Conservation (phyloP, 2,888 invertebrate genomes). For the Onchidella celtica region DNA sequence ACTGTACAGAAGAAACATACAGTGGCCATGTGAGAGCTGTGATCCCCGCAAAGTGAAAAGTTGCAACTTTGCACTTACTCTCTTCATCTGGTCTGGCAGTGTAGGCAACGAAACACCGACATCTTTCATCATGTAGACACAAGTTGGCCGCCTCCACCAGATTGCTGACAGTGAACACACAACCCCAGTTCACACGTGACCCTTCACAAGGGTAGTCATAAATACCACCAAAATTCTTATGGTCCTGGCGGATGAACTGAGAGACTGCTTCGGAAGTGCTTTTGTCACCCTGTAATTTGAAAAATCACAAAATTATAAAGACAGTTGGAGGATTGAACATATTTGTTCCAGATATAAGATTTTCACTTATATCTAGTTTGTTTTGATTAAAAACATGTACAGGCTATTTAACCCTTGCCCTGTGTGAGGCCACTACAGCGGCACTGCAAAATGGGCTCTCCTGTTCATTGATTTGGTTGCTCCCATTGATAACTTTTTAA, state of each 20-base stretch:
- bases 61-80: constrained; percentile 47
- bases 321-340: not conserved
- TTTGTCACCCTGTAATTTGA: not conserved
- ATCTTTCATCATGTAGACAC: constrained; percentile 63
- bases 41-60: no score
- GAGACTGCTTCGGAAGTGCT: constrained; percentile 1
- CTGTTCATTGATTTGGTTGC: no score
- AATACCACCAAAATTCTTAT: constrained; percentile 66
- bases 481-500: no score
- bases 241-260: constrained; percentile 55
- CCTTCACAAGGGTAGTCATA: constrained; percentile 69
- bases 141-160: constrained; percentile 62
- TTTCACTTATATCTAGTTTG: no score
- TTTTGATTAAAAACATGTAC: no score
- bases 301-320: not conserved
- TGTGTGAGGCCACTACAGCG: no score
- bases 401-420: no score
- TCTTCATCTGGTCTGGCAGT: constrained; percentile 64
- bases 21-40: no score
- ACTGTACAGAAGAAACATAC: no score
- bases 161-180: constrained; percentile 66
- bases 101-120: constrained; percentile 70
- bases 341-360: not conserved
- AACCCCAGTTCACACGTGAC: constrained; percentile 74
- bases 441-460: no score